Evolutionary conservation across 1,140 invertebrate genomes (phyloP).

Genomic region (Gonioctena quinquepunctata): DNA sequence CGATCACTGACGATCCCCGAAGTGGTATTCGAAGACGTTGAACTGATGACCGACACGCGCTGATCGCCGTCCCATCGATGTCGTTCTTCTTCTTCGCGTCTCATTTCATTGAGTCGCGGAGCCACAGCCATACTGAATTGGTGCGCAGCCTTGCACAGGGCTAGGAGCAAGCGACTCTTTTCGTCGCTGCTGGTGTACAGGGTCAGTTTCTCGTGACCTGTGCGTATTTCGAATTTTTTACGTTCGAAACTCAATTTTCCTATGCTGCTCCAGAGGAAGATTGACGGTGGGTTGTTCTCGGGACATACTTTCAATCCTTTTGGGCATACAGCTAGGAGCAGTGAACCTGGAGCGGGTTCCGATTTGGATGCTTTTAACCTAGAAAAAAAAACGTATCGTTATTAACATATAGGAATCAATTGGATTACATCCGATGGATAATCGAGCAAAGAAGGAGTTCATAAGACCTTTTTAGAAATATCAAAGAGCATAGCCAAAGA

Average conservation of each 20-base stretch:
- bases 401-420: too few relatives aligned
- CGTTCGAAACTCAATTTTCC: constrained; percentile 93
- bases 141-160: constrained; percentile 88
- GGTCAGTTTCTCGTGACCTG: constrained; percentile 83
- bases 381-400: constrained; percentile 31
- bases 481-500: too few relatives aligned
- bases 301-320: constrained; percentile 83
- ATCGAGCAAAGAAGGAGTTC: too few relatives aligned
- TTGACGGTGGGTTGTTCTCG: constrained; percentile 67
- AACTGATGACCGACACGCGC: constrained; percentile 88
- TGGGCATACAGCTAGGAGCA: constrained; percentile 82
- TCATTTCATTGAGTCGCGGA: constrained; percentile 77
- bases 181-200: constrained; percentile 90
- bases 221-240: constrained; percentile 95
- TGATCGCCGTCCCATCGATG: constrained; percentile 66
- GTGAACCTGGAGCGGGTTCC: constrained; percentile 71
- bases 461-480: too few relatives aligned
- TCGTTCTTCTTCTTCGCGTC: constrained; percentile 70
- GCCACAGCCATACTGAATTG: constrained; percentile 94
- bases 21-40: constrained; percentile 90
- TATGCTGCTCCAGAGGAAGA: constrained; percentile 91
- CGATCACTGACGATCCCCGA: constrained; percentile 93
- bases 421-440: too few relatives aligned
- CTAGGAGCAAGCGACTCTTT: constrained; percentile 87
- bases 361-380: constrained; percentile 82